Base-by-base conservation (phyloP, 2,113 vertebrate genomes). In the Urocolius indicus region DNA sequence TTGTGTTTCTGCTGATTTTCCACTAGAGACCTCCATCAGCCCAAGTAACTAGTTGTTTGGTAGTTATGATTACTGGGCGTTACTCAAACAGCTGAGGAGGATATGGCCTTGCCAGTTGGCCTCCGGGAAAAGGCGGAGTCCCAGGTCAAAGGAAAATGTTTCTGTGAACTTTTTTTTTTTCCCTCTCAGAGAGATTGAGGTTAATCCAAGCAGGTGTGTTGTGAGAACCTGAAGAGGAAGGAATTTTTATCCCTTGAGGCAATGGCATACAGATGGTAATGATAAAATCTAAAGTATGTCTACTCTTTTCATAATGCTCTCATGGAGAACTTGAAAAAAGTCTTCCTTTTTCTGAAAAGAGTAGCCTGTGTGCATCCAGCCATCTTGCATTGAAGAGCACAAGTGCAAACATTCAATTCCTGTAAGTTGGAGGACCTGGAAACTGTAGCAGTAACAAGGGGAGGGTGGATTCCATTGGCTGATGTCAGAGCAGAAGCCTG, bases 21-120 rank as follows among this genome's bases (percentile, higher is more conserved):
- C 97, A 95, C 97, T 97, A 98, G 98, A 95, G 97, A 97, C 90
- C 96, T 98, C 95, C 89, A 81, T 93, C 58, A 82, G 91, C 85
- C 77, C 83, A 88, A 77, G 72, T 87, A 95, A 95, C 21, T 41
- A 54, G 54, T 86, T 78, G 32, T 69, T 97, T 80, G 81, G 73
- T 73, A 63, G 16, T 75, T 95, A 26, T 67, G 72, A 94, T 84
- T 78, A 71, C 57, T 80, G 93, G 95, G 96, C 4, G 20, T 92
- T 92, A 61, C 87, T 97, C 7, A 3, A 90, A 57, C 89, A 94
- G 71, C 91, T 87, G 73, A 92, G 81, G 68, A 95, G 78, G 80
- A 91, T 94, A 90, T 49, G 48, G 83, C 62, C 87, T 95, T 97
- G 94, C 96, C 95, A 96, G 5, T 49, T 91, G 75, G 94, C 94